These are phyloP conservation scores for Oikopleura dioica DNA, from an alignment of 23 tunicate genomes.

Conservation along the genomic window DNA sequence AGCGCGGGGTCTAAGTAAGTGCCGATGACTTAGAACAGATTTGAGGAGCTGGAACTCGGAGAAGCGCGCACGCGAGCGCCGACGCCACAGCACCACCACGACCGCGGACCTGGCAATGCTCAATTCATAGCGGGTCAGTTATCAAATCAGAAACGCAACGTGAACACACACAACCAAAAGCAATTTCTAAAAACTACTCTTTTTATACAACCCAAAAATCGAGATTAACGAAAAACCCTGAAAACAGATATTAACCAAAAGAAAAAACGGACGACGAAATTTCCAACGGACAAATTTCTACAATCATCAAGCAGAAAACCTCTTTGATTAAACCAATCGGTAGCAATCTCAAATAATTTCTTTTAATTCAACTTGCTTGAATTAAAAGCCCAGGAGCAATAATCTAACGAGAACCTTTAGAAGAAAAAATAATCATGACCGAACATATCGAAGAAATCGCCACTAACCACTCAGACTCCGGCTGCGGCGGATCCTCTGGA, in stretches of 20 bases:
- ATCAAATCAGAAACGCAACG: conserved; percentile 12
- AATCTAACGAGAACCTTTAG: neutral
- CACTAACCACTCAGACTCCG: neutral
- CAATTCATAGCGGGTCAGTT: conserved; percentile 12
- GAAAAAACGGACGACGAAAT: neutral
- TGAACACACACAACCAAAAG: too few species aligned
- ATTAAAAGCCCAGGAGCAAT: too few species aligned
- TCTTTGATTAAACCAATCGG: too few species aligned
- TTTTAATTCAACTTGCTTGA: too few species aligned
- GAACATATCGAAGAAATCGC: neutral
- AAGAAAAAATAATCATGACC: neutral
- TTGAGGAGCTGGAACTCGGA: conserved; percentile 12
- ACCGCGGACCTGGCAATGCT: too few species aligned
- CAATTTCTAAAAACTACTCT: neutral
- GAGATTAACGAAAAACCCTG: neutral
- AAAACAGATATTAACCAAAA: neutral
- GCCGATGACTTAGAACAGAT: conserved; percentile 14
- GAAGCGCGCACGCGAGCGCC: too few species aligned
- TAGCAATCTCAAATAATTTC: too few species aligned
- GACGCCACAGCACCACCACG: neutral
- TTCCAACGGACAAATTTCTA: neutral
- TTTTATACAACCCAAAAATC: neutral
- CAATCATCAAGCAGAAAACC: too few species aligned
- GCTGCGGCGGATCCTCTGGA: neutral
- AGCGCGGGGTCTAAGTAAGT: conserved; percentile 15